Evolutionary conservation across 2,888 invertebrate genomes (phyloP).

Genomic region (Heliconius aoede): DNA sequence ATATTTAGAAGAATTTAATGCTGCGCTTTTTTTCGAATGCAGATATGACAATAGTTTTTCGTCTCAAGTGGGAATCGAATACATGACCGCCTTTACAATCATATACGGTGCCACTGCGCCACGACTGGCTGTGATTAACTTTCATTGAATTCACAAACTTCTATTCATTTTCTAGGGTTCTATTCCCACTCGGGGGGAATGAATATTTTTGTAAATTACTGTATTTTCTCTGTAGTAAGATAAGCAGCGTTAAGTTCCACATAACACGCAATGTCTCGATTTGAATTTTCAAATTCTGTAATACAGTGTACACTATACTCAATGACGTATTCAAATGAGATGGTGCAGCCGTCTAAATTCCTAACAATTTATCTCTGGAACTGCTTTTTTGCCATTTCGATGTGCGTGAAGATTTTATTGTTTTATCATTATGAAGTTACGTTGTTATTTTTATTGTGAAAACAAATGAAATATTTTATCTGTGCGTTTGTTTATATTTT

Average conservation of each 20-base stretch:
- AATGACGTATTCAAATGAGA: conserved; percentile 41
- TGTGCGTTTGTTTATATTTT: conserved; percentile 2
- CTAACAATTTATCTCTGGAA: conserved; percentile 23
- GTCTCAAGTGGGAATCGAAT: not conserved
- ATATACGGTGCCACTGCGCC: too few relatives aligned
- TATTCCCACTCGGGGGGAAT: not conserved
- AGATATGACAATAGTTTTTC: not conserved
- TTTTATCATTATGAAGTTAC: conserved; percentile 8
- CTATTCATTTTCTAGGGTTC: not conserved
- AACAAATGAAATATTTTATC: not conserved
- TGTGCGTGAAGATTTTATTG: conserved; percentile 29
- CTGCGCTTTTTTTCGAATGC: too few relatives aligned
- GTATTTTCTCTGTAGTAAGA: not conserved
- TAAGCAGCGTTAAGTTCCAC: not conserved
- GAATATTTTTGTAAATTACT: not conserved
- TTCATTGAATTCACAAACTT: too few relatives aligned
- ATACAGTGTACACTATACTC: conserved; percentile 29
- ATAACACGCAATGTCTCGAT: not conserved
- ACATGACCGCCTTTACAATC: too few relatives aligned
- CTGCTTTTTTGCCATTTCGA: conserved; percentile 4
- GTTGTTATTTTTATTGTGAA: not conserved
- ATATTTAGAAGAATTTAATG: too few relatives aligned
- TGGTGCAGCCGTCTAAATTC: conserved; percentile 22
- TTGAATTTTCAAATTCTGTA: not conserved
- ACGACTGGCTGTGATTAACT: too few relatives aligned